These are phyloP conservation scores for Euphydryas editha DNA, from an alignment of 2,888 invertebrate genomes.

Conservation along the genomic window DNA sequence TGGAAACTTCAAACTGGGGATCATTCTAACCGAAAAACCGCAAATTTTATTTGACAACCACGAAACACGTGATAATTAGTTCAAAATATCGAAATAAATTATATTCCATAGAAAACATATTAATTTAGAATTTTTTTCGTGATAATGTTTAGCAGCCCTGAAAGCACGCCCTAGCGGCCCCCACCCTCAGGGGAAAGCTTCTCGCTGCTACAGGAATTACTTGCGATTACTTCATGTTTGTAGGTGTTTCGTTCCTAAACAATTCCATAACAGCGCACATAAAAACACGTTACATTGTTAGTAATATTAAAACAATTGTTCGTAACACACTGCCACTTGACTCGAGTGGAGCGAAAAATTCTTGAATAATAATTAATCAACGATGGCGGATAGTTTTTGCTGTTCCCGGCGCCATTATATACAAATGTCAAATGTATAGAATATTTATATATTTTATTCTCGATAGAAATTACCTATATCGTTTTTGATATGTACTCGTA, in stretches of 20 bases:
- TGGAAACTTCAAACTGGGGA: no score
- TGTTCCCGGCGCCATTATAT: slow-evolving; percentile 30
- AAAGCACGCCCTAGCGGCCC: slow-evolving; percentile 25
- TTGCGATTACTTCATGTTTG: slow-evolving; percentile 53
- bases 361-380: slow-evolving; percentile 43
- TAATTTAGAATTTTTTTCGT: no score
- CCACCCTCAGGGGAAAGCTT: slow-evolving; percentile 36
- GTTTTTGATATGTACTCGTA: background rate
- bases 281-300: slow-evolving; percentile 39
- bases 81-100: no score
- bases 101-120: no score
- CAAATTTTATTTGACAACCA: no score
- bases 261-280: slow-evolving; percentile 49
- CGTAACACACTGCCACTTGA: slow-evolving; percentile 41
- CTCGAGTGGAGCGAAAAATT: slow-evolving; percentile 42
- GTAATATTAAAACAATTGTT: slow-evolving; percentile 32
- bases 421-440: slow-evolving; percentile 24
- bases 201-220: slow-evolving; percentile 45
- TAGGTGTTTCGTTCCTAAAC: slow-evolving; percentile 51
- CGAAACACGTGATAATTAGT: no score
- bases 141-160: slow-evolving; percentile 33
- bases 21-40: no score
- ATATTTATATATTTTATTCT: slow-evolving; percentile 1
- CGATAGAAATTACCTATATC: background rate
- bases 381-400: slow-evolving; percentile 37